A percentile compares a stretch with the other conserved stretches of the same genome.
Conservation (phyloP, 1,140 invertebrate species). For the Lutraria rhynchaena region DNA sequence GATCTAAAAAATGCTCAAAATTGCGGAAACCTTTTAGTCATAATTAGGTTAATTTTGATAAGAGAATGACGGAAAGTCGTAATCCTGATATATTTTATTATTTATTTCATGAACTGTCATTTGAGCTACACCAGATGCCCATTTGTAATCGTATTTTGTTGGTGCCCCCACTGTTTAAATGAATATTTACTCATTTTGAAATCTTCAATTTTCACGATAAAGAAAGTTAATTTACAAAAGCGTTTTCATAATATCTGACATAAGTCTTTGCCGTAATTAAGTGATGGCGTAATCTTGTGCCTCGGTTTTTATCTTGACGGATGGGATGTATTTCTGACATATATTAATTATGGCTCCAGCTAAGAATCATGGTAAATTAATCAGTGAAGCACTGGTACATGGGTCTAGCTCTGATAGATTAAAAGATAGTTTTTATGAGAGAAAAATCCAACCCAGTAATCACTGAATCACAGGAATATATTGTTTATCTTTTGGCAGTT, state of each 20-base stretch:
- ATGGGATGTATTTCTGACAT: conserved; percentile 47
- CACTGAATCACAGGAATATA: conserved; percentile 40
- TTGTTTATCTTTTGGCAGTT: conserved; percentile 42
- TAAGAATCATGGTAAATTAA: conserved; percentile 35
- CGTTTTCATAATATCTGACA: conserved; percentile 59
- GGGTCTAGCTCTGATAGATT: conserved; percentile 27
- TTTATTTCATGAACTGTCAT: conserved; percentile 54
- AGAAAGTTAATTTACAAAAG: conserved; percentile 61
- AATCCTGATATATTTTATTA: conserved; percentile 60
- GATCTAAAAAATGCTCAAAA: conserved; percentile 57
- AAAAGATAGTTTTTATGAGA: conserved; percentile 23
- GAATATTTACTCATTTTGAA: conserved; percentile 62
- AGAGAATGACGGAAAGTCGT: conserved; percentile 55
- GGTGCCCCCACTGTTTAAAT: conserved; percentile 58
- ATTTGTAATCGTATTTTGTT: conserved; percentile 32
- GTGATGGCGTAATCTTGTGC: conserved; percentile 39
- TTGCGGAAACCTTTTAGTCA: conserved; percentile 61
- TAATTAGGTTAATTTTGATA: conserved; percentile 65
- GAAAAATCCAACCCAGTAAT: conserved; percentile 26
- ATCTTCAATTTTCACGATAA: conserved; percentile 57
- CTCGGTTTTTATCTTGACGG: conserved; percentile 31
- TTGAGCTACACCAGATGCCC: conserved; percentile 54
- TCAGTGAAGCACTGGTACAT: conserved; percentile 37
- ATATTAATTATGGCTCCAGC: conserved; percentile 57
- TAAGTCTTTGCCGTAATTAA: conserved; percentile 57